Base-by-base conservation (phyloP, 2,113 vertebrate genomes). In the Pyxicephalus adspersus region DNA sequence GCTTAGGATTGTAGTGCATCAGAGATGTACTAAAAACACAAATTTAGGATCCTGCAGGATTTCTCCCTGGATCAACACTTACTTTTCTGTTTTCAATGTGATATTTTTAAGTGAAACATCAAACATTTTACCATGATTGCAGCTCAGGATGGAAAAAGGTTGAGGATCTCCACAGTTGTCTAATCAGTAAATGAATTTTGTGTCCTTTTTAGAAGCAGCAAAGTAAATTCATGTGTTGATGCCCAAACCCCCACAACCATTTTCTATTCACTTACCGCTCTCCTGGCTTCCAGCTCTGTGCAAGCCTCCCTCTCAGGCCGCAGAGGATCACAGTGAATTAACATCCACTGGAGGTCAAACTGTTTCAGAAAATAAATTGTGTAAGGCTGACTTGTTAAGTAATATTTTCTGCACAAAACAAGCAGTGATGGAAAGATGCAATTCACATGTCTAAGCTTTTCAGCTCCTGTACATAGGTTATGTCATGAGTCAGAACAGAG, bases 301-400 rank as follows among this genome's bases (percentile, higher is more conserved):
- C 95, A 96, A 1, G 86, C 86, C 83, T 95, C 93, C 52, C 91
- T 88, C 65, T 90, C 87, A 19, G 94, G 93, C 71, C 92, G 79
- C 29, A 87, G 90, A 0, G 94, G 90, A 72, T 96, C 94, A 15
- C 95, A 97, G 63, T 94, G 94, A 83, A 96, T 96, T 87, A 95
- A 83, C 95, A 97, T 95, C 85, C 94, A 95, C 28, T 96, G 95
- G 70, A 97, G 90, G 57, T 97, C 95, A 87, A 96, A 95, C 96
- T 97, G 85, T 31, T 6, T 83, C 15, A 89, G 6, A 60, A 78
- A 81, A 45, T 9, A 50, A 51, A 58, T 63, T 38, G 64, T 20
- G 70, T 77, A 38, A 73, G 22, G 5, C 57, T 34, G 19, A 64
- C 71, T 20, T 55, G 8, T 22, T 17, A 45, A 22, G 13, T 63